Conservation (phyloP, 2,888 invertebrate genomes). For the Drosophila kuntzei region DNA sequence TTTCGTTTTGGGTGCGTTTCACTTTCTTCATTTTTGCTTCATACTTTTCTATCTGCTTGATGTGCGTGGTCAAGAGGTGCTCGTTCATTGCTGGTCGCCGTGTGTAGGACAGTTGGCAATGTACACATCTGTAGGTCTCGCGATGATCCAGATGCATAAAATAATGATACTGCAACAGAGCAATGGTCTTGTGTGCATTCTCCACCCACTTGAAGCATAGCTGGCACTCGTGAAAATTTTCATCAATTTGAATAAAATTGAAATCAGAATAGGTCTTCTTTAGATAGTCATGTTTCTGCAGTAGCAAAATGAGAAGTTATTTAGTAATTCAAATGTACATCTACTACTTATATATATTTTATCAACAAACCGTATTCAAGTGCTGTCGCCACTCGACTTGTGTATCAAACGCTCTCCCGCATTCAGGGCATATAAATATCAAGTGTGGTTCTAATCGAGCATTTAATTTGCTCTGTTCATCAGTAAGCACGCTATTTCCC, state of each 20-base stretch:
- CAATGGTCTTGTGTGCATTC: conserved; percentile 78
- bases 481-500: conserved; percentile 42
- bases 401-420: conserved; percentile 75
- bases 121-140: conserved; percentile 77
- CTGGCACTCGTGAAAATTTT: conserved; percentile 79
- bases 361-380: conserved; percentile 63
- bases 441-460: conserved; percentile 78
- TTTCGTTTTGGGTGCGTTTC: conserved; percentile 37
- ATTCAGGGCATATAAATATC: conserved; percentile 81
- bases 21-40: conserved; percentile 60
- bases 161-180: conserved; percentile 81
- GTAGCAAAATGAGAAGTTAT: not conserved
- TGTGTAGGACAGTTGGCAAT: conserved; percentile 71
- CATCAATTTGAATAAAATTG: conserved; percentile 75
- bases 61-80: conserved; percentile 61
- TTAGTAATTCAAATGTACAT: not conserved
- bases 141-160: conserved; percentile 77
- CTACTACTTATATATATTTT: not conserved
- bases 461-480: conserved; percentile 66
- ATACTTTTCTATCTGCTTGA: conserved; percentile 60
- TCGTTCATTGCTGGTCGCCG: conserved; percentile 74
- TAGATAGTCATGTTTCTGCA: conserved; percentile 71
- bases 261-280: conserved; percentile 75
- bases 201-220: conserved; percentile 79
- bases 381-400: conserved; percentile 81